Percentiles rank a stretch among this genome's conserved stretches.
phyloP scores from a whole-genome alignment of 2,888 invertebrate genomes.

The Mimachlamys varia region DNA sequence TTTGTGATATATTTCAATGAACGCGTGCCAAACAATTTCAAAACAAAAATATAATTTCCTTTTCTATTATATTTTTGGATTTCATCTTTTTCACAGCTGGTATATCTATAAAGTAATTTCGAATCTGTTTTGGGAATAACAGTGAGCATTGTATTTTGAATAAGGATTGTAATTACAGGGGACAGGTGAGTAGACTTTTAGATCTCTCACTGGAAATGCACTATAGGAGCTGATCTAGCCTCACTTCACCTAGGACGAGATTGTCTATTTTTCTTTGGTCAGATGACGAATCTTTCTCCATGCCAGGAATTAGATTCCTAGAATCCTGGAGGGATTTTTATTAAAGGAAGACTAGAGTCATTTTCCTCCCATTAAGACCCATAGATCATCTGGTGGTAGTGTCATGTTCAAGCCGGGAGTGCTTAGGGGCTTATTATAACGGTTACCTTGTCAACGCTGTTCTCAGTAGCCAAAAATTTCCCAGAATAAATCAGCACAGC shows the following conservation, averaged over 20 bases:
- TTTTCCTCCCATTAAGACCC: neutral
- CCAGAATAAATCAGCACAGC: slow-evolving; percentile 4
- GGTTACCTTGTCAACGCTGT: neutral
- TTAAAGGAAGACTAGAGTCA: neutral
- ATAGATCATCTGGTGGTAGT: neutral
- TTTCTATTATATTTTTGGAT: no score
- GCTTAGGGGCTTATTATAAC: neutral
- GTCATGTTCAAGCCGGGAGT: neutral
- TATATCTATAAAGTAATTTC: no score
- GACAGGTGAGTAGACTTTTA: neutral
- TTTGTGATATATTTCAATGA: no score
- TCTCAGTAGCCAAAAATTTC: neutral
- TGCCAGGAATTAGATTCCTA: neutral
- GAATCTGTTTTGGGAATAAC: no score
- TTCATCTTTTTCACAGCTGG: no score
- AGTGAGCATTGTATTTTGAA: neutral
- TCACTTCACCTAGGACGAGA: neutral
- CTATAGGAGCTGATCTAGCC: neutral
- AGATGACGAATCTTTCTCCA: neutral
- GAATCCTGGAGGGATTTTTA: neutral
- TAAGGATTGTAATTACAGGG: neutral
- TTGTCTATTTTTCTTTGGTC: neutral
- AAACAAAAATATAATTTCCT: no score
- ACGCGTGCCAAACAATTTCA: no score
- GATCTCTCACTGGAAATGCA: neutral